phyloP scores from a whole-genome alignment of 2,797 vertebrate genomes.

The Enoplosus armatus region DNA sequence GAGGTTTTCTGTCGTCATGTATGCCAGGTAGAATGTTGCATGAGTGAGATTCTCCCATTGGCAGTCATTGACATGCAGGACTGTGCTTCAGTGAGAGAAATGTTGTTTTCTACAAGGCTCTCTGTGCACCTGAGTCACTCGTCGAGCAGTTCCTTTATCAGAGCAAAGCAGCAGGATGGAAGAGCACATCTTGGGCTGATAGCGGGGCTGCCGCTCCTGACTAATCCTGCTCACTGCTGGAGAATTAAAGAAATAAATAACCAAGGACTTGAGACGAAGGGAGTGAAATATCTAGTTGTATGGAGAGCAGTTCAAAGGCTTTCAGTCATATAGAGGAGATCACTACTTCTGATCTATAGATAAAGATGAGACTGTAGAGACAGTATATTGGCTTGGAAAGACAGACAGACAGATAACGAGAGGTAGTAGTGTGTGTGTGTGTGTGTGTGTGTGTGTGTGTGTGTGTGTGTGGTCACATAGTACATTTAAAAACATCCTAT shows the following conservation, averaged over 20 bases:
- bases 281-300: conserved; percentile 70
- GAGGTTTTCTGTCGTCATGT: conserved; percentile 17
- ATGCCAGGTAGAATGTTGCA: conserved; percentile 35
- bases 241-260: conserved; percentile 80
- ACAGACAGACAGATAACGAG: conserved; percentile 38
- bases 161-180: conserved; percentile 82
- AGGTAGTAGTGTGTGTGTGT: conserved; percentile 16
- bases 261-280: conserved; percentile 56
- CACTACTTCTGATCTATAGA: conserved; percentile 71
- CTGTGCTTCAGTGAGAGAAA: conserved; percentile 74
- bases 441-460: conserved; percentile 15
- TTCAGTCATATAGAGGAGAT: conserved; percentile 70
- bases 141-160: conserved; percentile 81
- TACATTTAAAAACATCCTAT: conserved; percentile 76
- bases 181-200: conserved; percentile 83
- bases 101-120: conserved; percentile 75
- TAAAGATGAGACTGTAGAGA: conserved; percentile 61
- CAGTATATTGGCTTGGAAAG: conserved; percentile 53
- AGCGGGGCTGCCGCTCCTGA: conserved; percentile 75
- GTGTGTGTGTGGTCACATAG: conserved; percentile 19
- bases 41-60: conserved; percentile 49
- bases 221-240: conserved; percentile 80
- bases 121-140: conserved; percentile 78
- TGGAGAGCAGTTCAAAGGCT: conserved; percentile 74
- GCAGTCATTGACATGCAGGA: conserved; percentile 77